Evolutionary conservation across 2,888 invertebrate species (phyloP), one percentile per base, ranked within the genome.

Genomic region (Empis livida): DNA sequence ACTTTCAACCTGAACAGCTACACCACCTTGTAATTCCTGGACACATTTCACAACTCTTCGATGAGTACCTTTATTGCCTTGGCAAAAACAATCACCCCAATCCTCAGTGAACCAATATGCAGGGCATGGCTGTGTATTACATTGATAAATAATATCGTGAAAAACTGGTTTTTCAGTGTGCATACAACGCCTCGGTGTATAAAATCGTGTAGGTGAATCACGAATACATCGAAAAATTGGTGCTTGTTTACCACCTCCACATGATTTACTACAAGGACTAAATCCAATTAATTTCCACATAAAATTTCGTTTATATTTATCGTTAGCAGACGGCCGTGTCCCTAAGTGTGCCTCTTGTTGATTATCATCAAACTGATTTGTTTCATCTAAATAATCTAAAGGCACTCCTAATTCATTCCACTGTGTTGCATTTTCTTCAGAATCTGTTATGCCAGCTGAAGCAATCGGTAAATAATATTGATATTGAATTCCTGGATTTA

Each of bases 401-500:
- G 61, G 60, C 13, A 57, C 55, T 0, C 65, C 64, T 30, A 54
- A 46, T 48, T 59, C 61, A 51, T 65, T 62, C 65, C 65, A 65
- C 37, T 63, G 54, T 51, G 57, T 63, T 59, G 57, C 65, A 47
- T 55, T 48, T 45, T 64, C 64, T 20, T 69, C 63, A 46, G 65
- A 57, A 53, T 67, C 72, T 65, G 54, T 55, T 50, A 53, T 71
- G 2, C 58, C 50, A 10, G 59, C 54, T 10, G 65, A 58, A 53
- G 75, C 71, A 51, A 80, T 68, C 40, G 89, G 87, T 50, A 91
- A 70, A 54, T 84, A 79, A 63, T 88, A 93, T 61, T 89, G 86
- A 70, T 91, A 92, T 67, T 86, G 82, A 57, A 91, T 81, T 11
- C 87, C 90, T 39, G 84, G 82, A 71, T 90, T 91, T 55, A 80